Conservation (phyloP, 2,888 invertebrate genomes). For the Stenchaetothrips biformis region DNA sequence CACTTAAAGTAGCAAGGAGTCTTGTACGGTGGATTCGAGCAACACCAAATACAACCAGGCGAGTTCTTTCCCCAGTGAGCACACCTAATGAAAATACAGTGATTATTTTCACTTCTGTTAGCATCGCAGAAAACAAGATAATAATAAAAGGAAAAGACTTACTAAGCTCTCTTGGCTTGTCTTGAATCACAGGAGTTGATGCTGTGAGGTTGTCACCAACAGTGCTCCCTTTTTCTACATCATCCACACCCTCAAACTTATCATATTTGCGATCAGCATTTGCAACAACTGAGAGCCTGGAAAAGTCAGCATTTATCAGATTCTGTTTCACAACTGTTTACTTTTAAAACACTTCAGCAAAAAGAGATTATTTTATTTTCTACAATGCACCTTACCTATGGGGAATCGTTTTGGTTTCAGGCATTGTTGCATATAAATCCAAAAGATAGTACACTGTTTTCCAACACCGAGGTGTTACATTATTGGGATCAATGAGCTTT, state of each 20-base stretch:
- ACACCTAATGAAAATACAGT: background rate
- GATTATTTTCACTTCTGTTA: background rate
- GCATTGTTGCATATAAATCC: slow-evolving; percentile 89
- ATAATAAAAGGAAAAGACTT: slow-evolving; percentile 35
- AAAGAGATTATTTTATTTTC: slow-evolving; percentile 33
- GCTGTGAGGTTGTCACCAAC: slow-evolving; percentile 1
- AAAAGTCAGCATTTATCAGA: slow-evolving; percentile 22
- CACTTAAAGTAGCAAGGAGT: slow-evolving; percentile 83
- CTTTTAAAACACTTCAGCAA: slow-evolving; percentile 30
- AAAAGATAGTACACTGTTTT: slow-evolving; percentile 87
- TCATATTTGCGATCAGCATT: slow-evolving; percentile 55
- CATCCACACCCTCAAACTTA: slow-evolving; percentile 53
- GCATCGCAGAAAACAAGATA: background rate
- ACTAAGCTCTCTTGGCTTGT: slow-evolving; percentile 45
- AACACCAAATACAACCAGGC: slow-evolving; percentile 80
- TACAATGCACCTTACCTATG: slow-evolving; percentile 52
- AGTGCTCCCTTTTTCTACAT: slow-evolving; percentile 51
- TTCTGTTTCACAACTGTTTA: slow-evolving; percentile 27
- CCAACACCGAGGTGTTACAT: slow-evolving; percentile 79
- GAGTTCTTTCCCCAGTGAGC: slow-evolving; percentile 60
- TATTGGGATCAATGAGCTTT: slow-evolving; percentile 39
- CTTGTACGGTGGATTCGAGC: slow-evolving; percentile 80
- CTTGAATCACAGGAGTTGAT: slow-evolving; percentile 46
- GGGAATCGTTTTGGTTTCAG: slow-evolving; percentile 87
- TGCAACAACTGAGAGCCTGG: slow-evolving; percentile 62